Evolutionary conservation across 30 jellyfish, hydroid and myxozoan genomes (phyloP).

Genomic region (Chironex yamaguchii): DNA sequence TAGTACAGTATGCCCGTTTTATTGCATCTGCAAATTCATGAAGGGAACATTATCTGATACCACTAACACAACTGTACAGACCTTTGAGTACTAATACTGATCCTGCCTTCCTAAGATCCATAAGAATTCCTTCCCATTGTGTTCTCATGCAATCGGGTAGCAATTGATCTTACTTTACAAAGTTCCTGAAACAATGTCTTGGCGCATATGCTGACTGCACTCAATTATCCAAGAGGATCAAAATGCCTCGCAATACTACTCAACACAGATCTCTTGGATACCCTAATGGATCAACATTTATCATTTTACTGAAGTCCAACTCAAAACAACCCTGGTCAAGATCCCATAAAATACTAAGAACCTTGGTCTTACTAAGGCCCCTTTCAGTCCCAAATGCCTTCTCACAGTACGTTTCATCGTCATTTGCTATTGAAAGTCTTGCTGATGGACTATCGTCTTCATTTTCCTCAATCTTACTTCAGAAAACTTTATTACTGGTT

Average conservation of each 20-base stretch:
- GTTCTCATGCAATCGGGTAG: neutral
- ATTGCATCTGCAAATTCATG: neutral
- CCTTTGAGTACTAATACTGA: neutral
- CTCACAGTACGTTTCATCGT: constrained; percentile 14
- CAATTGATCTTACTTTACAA: neutral
- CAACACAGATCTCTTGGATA: neutral
- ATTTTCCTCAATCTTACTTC: neutral
- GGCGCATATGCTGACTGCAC: neutral
- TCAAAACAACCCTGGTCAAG: constrained; percentile 8
- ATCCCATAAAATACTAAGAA: constrained; percentile 39
- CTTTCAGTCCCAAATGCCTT: constrained; percentile 16
- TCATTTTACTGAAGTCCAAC: constrained; percentile 8
- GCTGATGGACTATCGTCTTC: constrained; percentile 17
- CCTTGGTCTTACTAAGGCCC: constrained; percentile 2
- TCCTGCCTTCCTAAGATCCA: neutral
- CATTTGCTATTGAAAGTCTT: neutral
- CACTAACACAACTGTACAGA: too few species aligned
- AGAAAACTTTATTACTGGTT: constrained; percentile 33
- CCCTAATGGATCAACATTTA: neutral
- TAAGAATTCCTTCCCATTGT: neutral
- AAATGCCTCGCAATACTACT: neutral
- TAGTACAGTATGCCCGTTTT: neutral
- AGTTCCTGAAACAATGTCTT: neutral
- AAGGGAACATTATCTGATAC: too few species aligned
- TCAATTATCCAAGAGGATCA: neutral